Evolutionary conservation across 2,888 invertebrate genomes (phyloP), one percentile per base, ranked within the genome.

Genomic region (Mythimna pallens): DNA sequence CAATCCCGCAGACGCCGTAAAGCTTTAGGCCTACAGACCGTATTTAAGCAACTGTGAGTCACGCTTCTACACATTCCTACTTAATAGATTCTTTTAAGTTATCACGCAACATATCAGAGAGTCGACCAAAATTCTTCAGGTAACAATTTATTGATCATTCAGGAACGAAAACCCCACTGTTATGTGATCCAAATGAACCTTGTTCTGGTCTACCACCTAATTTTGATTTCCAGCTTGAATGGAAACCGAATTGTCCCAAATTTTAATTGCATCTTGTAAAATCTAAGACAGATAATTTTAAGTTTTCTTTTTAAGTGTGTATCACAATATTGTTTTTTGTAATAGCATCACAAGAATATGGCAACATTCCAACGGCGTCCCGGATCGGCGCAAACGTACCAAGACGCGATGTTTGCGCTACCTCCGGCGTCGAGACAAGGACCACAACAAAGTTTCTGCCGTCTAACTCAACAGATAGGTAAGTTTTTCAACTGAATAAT

Each of bases 381-480:
- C 84, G 81, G 76, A 80, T 65, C 86, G 88, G 73, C 89, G 87
- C 70, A 89, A 90, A 81, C 83, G 87, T 83, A 90, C 91, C 85
- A 89, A 89, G 89, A 77, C 90, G 87, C 87, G 91, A 88, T 91
- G 92, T 76, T 90, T 93, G 88, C 77, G 89, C 87, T 92, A 90
- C 89, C 89, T 92, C 89, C 88, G 90, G 66, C 89, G 92, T 81
- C 81, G 95, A 93, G 92, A 92, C 86, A 86, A 92, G 89, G 93
- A 93, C 74, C 90, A 93, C 69, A 88, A 93, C 93, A 90, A 96
- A 94, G 93, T 96, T 96, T 95, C 96, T 93, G 93, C 95, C 92
- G 93, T 96, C 96, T 94, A 96, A 96, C 84, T 96, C 96, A 73
- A 96, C 96, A 76, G 96, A 96, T 89, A 94, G 96, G 96, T 95